Conservation (phyloP, 1,140 invertebrate species). For the Pogonognathellus flavescens region DNA sequence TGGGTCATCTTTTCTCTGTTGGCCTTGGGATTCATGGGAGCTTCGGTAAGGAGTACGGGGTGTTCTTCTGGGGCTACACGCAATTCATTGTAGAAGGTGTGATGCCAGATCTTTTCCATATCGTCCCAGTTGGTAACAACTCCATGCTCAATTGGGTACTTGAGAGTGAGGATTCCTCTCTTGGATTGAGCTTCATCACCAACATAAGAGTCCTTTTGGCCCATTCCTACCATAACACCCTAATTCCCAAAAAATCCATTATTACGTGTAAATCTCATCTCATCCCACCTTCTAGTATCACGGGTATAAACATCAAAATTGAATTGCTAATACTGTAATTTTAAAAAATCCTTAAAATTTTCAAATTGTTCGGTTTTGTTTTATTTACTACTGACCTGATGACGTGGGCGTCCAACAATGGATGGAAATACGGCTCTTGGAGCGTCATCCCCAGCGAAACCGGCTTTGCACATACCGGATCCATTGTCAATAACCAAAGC, state of each 20-base stretch:
- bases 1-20: constrained; percentile 83
- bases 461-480: constrained; percentile 78
- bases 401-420: constrained; percentile 81
- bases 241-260: constrained; percentile 68
- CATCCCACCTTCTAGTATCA: too few species aligned
- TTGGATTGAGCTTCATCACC: constrained; percentile 98
- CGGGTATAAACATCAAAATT: not conserved
- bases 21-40: constrained; percentile 92
- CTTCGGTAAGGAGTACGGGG: constrained; percentile 91
- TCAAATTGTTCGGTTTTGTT: not conserved
- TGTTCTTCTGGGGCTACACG: constrained; percentile 96
- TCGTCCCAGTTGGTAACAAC: constrained; percentile 98
- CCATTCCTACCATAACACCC: constrained; percentile 98
- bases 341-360: too few species aligned
- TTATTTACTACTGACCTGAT: constrained; percentile 72
- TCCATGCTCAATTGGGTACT: constrained; percentile 95
- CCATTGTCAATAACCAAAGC: constrained; percentile 77
- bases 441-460: constrained; percentile 76
- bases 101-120: constrained; percentile 98
- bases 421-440: constrained; percentile 77
- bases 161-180: constrained; percentile 93
- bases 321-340: not conserved
- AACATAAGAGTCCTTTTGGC: constrained; percentile 96
- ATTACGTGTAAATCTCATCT: too few species aligned
- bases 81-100: constrained; percentile 95